Base-by-base conservation (phyloP, 2,113 vertebrate genomes). In the Nycticebus coucang region DNA sequence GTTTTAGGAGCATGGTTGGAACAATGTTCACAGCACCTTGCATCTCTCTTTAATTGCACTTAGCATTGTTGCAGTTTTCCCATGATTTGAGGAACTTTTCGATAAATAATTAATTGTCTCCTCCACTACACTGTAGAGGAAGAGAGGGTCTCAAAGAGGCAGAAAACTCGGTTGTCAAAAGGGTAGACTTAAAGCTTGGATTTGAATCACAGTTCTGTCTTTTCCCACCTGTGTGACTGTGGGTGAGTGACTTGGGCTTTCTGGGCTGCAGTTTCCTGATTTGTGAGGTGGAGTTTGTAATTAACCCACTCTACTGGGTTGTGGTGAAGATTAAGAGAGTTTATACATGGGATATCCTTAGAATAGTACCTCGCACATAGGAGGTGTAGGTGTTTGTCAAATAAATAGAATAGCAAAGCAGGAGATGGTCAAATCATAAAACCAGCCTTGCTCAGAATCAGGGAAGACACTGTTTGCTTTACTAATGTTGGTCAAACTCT, bases 401-500 rank as follows among this genome's bases (percentile, higher is more conserved):
- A 53, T 30, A 83, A 59, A 79, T 55, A 45, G 93, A 83, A 50
- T 0, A 24, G 30, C 62, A 74, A 75, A 66, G 33, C 18, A 35
- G 28, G 9, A 78, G 68, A 21, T 24, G 19, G 68, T 35, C 53
- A 53, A 26, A 5, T 33, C 15, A 8, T 45, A 28, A 21, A 1
- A 0, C 0, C 0, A n/a, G 28, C 30, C 55, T 57, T 30, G 57
- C 68, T 59, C 18, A 3, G 60, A 26, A 50, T 53, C 53, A 0
- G 24, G 41, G 55, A 72, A 30, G 33, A 4, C 1, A 1, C 0
- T 1, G 10, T 0, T 0, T 0, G 24, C 4, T 45, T 59, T 6
- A 0, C 28, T 35, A 28, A 21, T 21, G 8, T 8, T 35, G 24
- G 45, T 0, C 35, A 33, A 1, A 28, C 24, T 72, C 59, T 68